Base-by-base conservation (phyloP, 2,797 vertebrate species). In the Sebastes oblongus region DNA sequence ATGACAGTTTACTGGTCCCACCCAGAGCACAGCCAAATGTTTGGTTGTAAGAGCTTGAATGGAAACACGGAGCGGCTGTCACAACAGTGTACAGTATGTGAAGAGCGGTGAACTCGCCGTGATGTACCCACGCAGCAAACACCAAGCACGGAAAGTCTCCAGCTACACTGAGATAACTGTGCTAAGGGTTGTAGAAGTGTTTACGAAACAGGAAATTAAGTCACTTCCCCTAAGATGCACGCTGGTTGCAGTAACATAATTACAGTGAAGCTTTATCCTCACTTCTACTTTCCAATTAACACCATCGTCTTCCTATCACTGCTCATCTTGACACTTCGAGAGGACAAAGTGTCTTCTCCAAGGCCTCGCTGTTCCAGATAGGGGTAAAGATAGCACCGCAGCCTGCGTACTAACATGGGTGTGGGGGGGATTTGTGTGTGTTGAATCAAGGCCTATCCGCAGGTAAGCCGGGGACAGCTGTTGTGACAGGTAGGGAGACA, bases 381-480 rank as follows among this genome's bases (percentile, higher is more conserved):
- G 14, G 80, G 81, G 75, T 77, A 54, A 86, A 79, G 86, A 78
- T 66, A 85, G 84, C 74, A 56, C 50, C 86, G 34, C 24, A 68
- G 85, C 72, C 82, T 82, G 83, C 22, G 5, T 56, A 74, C 79
- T 67, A 69, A 84, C 76, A 83, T 92, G 91, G 86, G 92, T 91
- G 93, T 91, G 89, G 83, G 86, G 77, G 82, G 90, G 90, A 87
- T 91, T 92, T 92, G 86, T 88, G 86, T 88, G 89, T 90, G 89
- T 92, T 92, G 86, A 91, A 90, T 84, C 82, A 91, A 79, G 76
- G 87, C 85, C 91, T 90, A 90, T 88, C 86, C 66, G 66, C 93
- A 93, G 93, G 94, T 96, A 96, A 95, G 89, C 92, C 88, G 30
- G 83, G 91, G 93, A 95, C 95, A 95, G 96, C 95, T 96, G 96